Evolutionary conservation across 2,113 vertebrate genomes (phyloP), one percentile per base, ranked within the genome.

Genomic region (Delphinus delphis): DNA sequence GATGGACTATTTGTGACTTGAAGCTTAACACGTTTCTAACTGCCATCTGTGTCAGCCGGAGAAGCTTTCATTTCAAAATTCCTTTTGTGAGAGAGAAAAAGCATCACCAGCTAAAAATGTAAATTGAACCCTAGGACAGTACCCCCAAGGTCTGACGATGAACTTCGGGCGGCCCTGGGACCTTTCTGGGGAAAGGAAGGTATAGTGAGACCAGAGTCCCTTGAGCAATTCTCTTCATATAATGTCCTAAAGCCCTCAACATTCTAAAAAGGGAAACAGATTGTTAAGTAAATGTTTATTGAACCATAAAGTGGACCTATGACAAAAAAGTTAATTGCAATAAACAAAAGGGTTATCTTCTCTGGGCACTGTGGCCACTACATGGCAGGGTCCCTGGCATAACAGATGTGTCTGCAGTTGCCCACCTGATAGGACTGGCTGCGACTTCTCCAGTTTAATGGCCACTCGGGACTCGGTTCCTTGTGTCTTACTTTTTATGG

Each of bases 361-460:
- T 21, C 3, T 20, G 18, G 53, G 18, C 0, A 0, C 11, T 3
- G 1, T 4, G 50, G 77, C 38, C 8, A 9, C 68, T 20, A 38
- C 20, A 1, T 0, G 38, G 62, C 55, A 28, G 73, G 14, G 47
- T 12, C 20, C n/a, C 87, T 0, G 62, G 41, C 53, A 23, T 33
- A 5, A 17, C 1, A 53, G 38, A 21, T 17, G 6, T 44, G 67
- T 25, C 23, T 31, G 0, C 0, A 8, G 6, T 0, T 8, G 41
- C 62, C 80, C n/a, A 31, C 21, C 18, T 8, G n/a, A 28, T 26
- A 6, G 26, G 25, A 47, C 6, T 15, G n/a, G 21, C 33, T 14
- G 12, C 26, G 12, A 38, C 15, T 10, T 63, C 85, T 70, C 73
- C 44, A 8, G 3, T 36, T 31, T 13, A 44, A 26, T 3, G 28